Percentiles rank a stretch among this genome's conserved stretches.
phyloP scores from a whole-genome alignment of 1,140 invertebrate genomes.

The Homarus americanus region DNA sequence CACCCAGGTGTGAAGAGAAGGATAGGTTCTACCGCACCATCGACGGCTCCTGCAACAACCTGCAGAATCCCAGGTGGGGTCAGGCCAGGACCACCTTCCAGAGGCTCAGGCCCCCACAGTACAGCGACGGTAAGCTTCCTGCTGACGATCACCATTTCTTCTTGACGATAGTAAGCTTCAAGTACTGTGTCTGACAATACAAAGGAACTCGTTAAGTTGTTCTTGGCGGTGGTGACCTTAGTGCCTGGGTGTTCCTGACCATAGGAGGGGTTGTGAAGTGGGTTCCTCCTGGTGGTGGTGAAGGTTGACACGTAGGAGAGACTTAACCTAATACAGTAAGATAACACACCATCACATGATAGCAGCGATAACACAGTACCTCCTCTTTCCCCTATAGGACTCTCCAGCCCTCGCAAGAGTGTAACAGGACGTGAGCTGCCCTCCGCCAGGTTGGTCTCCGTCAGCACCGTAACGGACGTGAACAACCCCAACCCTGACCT shows the following conservation, averaged over 20 bases:
- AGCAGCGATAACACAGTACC: too few relatives aligned
- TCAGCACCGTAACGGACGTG: slow-evolving; percentile 84
- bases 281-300: too few relatives aligned
- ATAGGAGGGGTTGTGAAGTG: too few relatives aligned
- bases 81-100: slow-evolving; percentile 87
- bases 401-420: slow-evolving; percentile 75
- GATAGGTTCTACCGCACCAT: slow-evolving; percentile 83
- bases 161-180: too few relatives aligned
- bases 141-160: too few relatives aligned
- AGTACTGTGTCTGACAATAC: too few relatives aligned
- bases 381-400: slow-evolving; percentile 73
- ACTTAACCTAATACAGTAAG: too few relatives aligned
- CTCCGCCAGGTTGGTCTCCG: slow-evolving; percentile 84
- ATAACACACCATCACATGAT: too few relatives aligned
- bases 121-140: slow-evolving; percentile 85
- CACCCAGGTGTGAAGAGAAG: slow-evolving; percentile 42
- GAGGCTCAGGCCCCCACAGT: slow-evolving; percentile 88
- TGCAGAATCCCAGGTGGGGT: slow-evolving; percentile 85
- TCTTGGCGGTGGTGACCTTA: too few relatives aligned
- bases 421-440: slow-evolving; percentile 81
- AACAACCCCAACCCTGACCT: slow-evolving; percentile 83
- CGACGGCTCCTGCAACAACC: slow-evolving; percentile 93
- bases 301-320: too few relatives aligned
- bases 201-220: too few relatives aligned
- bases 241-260: too few relatives aligned